Conservation (phyloP, 92 coral and sea anemone genomes). For the Porites divaricata region DNA sequence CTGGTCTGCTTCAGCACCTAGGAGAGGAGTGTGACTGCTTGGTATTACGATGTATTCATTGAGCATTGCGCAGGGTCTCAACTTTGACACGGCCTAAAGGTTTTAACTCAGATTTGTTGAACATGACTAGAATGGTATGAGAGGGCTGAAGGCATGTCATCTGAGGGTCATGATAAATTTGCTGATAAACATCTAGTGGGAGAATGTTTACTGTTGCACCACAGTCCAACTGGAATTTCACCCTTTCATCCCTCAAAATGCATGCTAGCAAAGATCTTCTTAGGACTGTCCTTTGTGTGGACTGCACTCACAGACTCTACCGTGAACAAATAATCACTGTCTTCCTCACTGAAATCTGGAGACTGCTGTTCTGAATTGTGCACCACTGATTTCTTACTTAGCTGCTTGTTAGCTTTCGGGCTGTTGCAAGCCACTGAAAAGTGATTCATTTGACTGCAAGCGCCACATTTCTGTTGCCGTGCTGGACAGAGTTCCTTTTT, state of each 20-base stretch:
- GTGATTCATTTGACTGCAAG: conserved; percentile 30
- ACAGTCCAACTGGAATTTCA: conserved; percentile 5
- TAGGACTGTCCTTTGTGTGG: no score
- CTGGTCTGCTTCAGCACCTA: conserved; percentile 47
- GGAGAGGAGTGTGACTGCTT: conserved; percentile 41
- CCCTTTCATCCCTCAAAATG: no score
- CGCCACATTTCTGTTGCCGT: conserved; percentile 30
- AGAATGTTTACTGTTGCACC: neutral
- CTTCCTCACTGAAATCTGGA: neutral
- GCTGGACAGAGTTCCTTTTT: conserved; percentile 57
- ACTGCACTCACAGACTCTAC: no score
- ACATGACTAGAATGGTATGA: no score
- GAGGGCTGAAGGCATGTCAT: no score
- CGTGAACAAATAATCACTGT: neutral
- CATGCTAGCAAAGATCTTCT: no score
- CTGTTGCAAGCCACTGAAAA: conserved; percentile 43
- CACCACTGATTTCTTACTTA: conserved; percentile 15
- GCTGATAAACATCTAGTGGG: no score
- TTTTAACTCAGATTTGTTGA: conserved; percentile 35
- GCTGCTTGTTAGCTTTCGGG: conserved; percentile 9
- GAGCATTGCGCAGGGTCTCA: conserved; percentile 41
- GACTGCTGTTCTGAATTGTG: conserved; percentile 25
- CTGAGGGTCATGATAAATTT: no score
- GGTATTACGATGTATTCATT: conserved; percentile 22
- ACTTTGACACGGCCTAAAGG: conserved; percentile 53